Evolutionary conservation across 2,113 vertebrate species (phyloP), one percentile per base, ranked within the genome.

Genomic region (Petromus typicus): DNA sequence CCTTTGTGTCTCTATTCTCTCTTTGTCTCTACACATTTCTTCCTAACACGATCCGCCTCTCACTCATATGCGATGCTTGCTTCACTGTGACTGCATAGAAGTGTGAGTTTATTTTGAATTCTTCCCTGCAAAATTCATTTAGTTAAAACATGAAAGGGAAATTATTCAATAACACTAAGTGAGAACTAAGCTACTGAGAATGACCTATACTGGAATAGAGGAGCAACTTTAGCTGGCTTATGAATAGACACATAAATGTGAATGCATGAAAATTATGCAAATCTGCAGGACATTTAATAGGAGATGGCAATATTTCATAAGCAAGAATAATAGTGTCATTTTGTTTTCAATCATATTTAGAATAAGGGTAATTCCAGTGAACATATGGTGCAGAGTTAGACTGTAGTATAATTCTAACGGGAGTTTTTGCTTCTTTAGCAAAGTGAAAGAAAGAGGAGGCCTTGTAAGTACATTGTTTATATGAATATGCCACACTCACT

Each of bases 281-380:
- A 85, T 73, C 1, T 84, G 87, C 57, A 23, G 37, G 3, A 92
- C 18, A 13, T 83, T 89, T 97, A 45, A 75, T 45, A 75, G 40
- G 40, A 73, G 71, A 45, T 75, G 63, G 0, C 86, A 84, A 76
- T 90, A 59, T 92, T 96, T 96, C 56, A 22, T 6, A 96, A 96
- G 81, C 30, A 79, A 69, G 48, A 95, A 80, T 83, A 91, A 69
- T 22, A 30, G 61, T 59, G 30, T 56, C 7, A 71, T 92, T 95
- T 96, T 95, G 0, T 37, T 64, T 83, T 93, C 37, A 67, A 37
- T 92, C n/a, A 78, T 66, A 93, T 71, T 86, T 92, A 96, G 40
- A 93, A 92, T 66, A 75, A 96, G 69, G 7, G 5, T 95, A 78
- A 90, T 71, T 93, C 67, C 84, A 90, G 75, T 75, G 76, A 92